A percentile compares a stretch with the other conserved stretches of the same genome.
Evolutionary conservation across 2,888 invertebrate genomes (phyloP).

Genomic region (Limnephilus auricula): DNA sequence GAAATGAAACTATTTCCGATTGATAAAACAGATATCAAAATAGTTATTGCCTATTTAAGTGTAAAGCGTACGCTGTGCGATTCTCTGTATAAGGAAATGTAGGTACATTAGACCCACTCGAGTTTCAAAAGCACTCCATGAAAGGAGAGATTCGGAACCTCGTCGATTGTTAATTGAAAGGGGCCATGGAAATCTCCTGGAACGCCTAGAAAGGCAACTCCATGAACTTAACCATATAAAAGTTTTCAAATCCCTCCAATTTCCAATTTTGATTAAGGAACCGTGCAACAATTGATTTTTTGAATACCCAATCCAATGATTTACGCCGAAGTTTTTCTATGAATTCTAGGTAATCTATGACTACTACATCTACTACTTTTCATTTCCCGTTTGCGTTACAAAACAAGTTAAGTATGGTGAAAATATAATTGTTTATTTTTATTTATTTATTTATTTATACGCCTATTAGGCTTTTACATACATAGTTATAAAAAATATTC

Average conservation of each 20-base stretch:
- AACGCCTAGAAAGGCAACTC: constrained; percentile 13
- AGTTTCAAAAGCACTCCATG: background rate
- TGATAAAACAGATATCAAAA: constrained; percentile 55
- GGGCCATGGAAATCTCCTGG: constrained; percentile 56
- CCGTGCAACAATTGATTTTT: constrained; percentile 46
- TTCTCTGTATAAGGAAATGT: constrained; percentile 7
- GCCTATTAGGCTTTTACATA: too few species aligned
- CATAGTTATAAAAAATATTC: too few species aligned
- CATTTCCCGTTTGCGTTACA: too few species aligned
- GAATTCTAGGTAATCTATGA: background rate
- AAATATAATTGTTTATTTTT: too few species aligned
- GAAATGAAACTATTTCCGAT: constrained; percentile 59
- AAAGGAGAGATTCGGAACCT: background rate
- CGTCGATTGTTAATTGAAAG: constrained; percentile 59
- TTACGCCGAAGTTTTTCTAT: background rate
- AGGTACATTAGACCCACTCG: background rate
- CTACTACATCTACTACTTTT: too few species aligned
- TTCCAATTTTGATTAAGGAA: constrained; percentile 58
- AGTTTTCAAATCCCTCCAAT: constrained; percentile 57
- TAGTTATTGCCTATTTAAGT: constrained; percentile 41
- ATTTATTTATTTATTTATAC: too few species aligned
- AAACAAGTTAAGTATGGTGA: background rate
- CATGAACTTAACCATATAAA: constrained; percentile 39
- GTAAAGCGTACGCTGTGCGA: constrained; percentile 35
- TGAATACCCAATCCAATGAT: constrained; percentile 30